Evolutionary conservation across 1,140 invertebrate genomes (phyloP).

Genomic region (Scaptodrosophila lebanonensis): DNA sequence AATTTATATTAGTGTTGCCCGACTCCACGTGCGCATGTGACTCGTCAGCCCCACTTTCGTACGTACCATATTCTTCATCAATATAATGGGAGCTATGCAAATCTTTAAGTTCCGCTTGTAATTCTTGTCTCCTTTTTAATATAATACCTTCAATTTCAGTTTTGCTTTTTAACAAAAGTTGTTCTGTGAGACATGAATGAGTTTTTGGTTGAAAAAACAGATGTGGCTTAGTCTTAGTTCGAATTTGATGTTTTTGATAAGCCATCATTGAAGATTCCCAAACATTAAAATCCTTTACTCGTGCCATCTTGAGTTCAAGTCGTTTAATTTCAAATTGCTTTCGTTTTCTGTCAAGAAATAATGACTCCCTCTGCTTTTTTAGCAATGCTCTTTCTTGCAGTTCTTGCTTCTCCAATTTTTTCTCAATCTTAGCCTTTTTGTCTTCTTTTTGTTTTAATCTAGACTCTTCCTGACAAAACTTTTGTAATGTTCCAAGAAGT

Average conservation of each 20-base stretch:
- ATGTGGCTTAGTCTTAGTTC: slow-evolving; percentile 90
- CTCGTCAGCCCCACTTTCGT: slow-evolving; percentile 30
- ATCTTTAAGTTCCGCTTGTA: slow-evolving; percentile 45
- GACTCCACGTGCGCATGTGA: slow-evolving; percentile 23
- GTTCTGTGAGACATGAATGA: slow-evolving; percentile 37
- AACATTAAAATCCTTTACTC: slow-evolving; percentile 90
- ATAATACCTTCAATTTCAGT: slow-evolving; percentile 39
- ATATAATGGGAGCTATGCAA: slow-evolving; percentile 43
- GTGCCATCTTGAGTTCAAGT: slow-evolving; percentile 93
- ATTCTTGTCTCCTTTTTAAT: slow-evolving; percentile 34
- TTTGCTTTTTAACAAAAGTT: slow-evolving; percentile 42
- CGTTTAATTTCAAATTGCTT: slow-evolving; percentile 92
- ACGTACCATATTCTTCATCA: slow-evolving; percentile 40
- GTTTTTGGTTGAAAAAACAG: slow-evolving; percentile 90
- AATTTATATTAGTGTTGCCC: neutral
- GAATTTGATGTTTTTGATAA: slow-evolving; percentile 89
- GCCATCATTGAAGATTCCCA: slow-evolving; percentile 91
- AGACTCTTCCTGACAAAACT: slow-evolving; percentile 96
- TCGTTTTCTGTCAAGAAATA: slow-evolving; percentile 90
- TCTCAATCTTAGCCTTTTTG: slow-evolving; percentile 90
- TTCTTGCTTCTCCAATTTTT: slow-evolving; percentile 94
- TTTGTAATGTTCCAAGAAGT: slow-evolving; percentile 94
- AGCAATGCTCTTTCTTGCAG: slow-evolving; percentile 91
- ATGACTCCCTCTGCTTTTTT: slow-evolving; percentile 88
- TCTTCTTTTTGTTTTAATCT: slow-evolving; percentile 86